phyloP scores from a whole-genome alignment of 2,113 vertebrate species.

The Mormoops blainvillei region DNA sequence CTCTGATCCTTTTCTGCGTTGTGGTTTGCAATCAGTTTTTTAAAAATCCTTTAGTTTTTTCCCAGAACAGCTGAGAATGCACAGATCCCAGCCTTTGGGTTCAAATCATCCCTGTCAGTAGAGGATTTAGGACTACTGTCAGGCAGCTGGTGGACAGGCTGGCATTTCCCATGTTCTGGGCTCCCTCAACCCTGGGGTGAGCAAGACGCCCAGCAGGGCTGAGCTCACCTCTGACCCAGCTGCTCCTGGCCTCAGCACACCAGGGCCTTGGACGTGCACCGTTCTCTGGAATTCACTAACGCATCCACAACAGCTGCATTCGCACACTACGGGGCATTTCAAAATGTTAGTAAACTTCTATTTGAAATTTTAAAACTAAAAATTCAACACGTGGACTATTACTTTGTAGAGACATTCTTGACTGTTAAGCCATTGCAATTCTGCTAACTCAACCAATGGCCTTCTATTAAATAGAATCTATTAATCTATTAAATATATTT shows the following conservation, averaged over 20 bases:
- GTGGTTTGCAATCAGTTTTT: conserved; percentile 3
- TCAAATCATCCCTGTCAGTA: conserved; percentile 41
- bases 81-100: background rate
- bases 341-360: background rate
- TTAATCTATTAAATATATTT: background rate
- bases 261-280: too few species aligned
- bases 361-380: conserved; percentile 16
- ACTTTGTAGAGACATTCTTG: background rate
- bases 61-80: conserved; percentile 66
- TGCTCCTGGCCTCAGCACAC: background rate
- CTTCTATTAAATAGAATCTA: background rate
- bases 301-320: background rate
- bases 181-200: background rate
- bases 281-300: background rate
- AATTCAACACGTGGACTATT: background rate
- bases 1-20: conserved; percentile 36
- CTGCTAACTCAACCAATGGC: background rate
- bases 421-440: background rate
- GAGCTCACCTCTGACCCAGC: conserved; percentile 38
- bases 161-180: background rate
- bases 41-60: background rate
- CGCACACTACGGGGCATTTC: background rate
- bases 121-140: background rate
- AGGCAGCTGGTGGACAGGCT: conserved; percentile 18
- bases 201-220: background rate